Conservation (phyloP, 1,140 invertebrate genomes). For the Gerris buenoi region DNA sequence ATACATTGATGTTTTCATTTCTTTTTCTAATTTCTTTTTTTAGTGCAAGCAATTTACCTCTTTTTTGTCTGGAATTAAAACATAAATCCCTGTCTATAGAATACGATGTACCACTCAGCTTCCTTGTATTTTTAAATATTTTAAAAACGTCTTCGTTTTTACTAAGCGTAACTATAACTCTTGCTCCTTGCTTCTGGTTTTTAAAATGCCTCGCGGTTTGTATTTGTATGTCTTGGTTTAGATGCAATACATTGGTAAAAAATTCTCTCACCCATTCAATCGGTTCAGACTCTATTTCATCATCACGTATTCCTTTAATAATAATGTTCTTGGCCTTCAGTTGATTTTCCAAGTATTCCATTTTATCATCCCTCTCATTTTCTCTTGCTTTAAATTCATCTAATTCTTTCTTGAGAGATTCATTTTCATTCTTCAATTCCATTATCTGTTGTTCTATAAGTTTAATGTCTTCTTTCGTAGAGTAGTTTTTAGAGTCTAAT, state of each 20-base stretch:
- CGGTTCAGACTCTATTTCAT: neutral
- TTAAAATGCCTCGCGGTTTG: slow-evolving; percentile 1
- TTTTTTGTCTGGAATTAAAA: neutral
- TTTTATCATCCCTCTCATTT: neutral
- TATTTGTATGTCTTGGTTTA: neutral
- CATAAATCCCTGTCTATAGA: slow-evolving; percentile 1
- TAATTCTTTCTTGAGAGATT: neutral
- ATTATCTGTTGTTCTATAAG: neutral
- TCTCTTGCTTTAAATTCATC: neutral
- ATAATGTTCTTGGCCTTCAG: neutral
- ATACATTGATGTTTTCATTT: neutral
- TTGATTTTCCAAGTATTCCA: slow-evolving; percentile 1
- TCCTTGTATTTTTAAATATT: neutral
- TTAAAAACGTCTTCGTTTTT: neutral
- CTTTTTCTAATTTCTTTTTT: neutral
- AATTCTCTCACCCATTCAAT: neutral
- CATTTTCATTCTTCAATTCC: slow-evolving; percentile 1
- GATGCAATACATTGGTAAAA: neutral
- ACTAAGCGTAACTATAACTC: neutral
- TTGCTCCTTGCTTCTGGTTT: neutral
- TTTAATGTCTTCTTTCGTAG: slow-evolving; percentile 1
- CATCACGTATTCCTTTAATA: neutral
- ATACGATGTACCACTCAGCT: neutral
- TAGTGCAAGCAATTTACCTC: neutral
- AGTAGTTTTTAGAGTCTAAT: slow-evolving; percentile 1